Conservation (phyloP, 2,888 invertebrate genomes). For the Schrankia costaestrigalis region DNA sequence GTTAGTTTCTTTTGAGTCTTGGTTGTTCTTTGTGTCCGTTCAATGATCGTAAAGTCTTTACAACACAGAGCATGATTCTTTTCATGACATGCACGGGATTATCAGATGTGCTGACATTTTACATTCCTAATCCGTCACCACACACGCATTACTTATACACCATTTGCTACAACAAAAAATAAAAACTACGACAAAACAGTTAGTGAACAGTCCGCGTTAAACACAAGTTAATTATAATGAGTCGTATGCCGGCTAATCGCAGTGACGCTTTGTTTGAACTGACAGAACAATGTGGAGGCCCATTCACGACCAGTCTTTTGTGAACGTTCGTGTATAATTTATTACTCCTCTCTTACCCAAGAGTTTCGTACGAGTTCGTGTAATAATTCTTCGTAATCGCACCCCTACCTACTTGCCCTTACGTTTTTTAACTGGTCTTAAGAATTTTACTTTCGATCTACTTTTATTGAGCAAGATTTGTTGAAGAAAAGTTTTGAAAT, state of each 20-base stretch:
- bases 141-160: neutral
- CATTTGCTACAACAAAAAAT: neutral
- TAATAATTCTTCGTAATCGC: conserved; percentile 31
- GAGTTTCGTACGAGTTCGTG: conserved; percentile 30
- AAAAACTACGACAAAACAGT: neutral
- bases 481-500: no score
- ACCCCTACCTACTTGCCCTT: neutral
- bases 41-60: no score
- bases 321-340: conserved; percentile 46
- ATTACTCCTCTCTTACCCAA: conserved; percentile 39
- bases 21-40: no score
- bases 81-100: no score
- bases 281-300: conserved; percentile 63
- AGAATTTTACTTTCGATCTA: no score
- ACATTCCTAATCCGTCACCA: no score
- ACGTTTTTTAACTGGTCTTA: conserved; percentile 11
- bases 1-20: no score
- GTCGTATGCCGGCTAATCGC: conserved; percentile 55
- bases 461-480: no score
- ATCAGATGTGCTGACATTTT: no score
- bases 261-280: conserved; percentile 62
- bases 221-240: conserved; percentile 61
- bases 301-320: conserved; percentile 54
- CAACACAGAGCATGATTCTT: no score
- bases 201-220: conserved; percentile 21